These are phyloP conservation scores for Drosophila malerkotliana DNA, from an alignment of 1,140 invertebrate genomes.

Conservation along the genomic window DNA sequence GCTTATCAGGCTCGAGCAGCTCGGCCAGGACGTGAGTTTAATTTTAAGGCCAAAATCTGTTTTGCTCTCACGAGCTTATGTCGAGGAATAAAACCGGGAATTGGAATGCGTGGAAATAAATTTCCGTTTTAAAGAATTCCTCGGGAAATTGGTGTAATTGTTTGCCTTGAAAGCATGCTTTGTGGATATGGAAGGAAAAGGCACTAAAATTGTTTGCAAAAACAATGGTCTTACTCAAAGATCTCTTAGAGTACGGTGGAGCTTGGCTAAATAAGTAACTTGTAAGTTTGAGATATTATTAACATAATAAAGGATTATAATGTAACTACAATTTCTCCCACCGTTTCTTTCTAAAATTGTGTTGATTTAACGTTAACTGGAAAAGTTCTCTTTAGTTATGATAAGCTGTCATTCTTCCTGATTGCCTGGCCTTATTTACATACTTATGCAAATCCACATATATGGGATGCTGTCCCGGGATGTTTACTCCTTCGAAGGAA, in stretches of 20 bases:
- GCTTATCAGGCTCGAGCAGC: conserved; percentile 43
- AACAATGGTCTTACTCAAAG: not conserved
- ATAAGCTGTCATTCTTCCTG: conserved; percentile 13
- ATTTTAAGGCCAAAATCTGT: conserved; percentile 41
- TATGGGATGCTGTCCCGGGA: not conserved
- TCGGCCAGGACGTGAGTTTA: conserved; percentile 28
- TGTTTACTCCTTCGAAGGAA: conserved; percentile 24
- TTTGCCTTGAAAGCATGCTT: conserved; percentile 12
- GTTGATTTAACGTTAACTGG: not conserved
- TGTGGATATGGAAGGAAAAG: not conserved
- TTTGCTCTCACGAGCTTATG: conserved; percentile 3
- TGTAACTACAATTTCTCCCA: too few species aligned
- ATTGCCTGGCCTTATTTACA: conserved; percentile 35
- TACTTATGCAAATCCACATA: conserved; percentile 44
- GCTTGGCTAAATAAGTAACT: not conserved
- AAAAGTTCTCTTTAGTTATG: conserved; percentile 4
- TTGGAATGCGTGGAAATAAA: conserved; percentile 20
- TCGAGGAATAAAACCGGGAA: conserved; percentile 6
- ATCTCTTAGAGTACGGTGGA: conserved; percentile 10
- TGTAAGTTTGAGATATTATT: not conserved
- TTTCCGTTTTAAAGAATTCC: conserved; percentile 23
- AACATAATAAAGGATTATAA: not conserved
- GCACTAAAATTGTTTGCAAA: conserved; percentile 5
- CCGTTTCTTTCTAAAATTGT: too few species aligned
- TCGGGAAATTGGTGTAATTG: conserved; percentile 30